Conservation (phyloP, 2,113 vertebrate genomes). For the Pterocles burchelli region DNA sequence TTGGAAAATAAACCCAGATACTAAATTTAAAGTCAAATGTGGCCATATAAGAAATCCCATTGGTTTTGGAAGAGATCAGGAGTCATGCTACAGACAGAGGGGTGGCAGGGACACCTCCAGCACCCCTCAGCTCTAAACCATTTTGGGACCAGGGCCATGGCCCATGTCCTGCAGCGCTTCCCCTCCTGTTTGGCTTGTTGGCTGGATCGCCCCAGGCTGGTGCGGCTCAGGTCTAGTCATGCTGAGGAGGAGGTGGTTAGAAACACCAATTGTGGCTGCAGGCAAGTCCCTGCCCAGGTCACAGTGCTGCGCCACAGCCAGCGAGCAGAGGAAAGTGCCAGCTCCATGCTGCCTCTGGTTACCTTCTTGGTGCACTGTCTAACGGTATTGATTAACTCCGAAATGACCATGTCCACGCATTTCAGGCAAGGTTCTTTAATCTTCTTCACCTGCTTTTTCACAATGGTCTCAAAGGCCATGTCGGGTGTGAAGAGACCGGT, state of each 20-base stretch:
- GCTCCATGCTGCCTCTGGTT: constrained; percentile 71
- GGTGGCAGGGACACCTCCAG: not conserved
- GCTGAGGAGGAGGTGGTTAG: constrained; percentile 71
- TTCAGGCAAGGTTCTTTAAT: constrained; percentile 99
- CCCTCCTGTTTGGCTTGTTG: constrained; percentile 54
- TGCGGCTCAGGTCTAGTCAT: constrained; percentile 76
- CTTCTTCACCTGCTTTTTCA: constrained; percentile 99
- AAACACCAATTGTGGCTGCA: constrained; percentile 70
- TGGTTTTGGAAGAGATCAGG: not conserved
- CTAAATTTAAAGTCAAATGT: not conserved
- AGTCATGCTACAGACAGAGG: not conserved
- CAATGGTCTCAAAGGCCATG: constrained; percentile 99
- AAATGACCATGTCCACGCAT: constrained; percentile 99
- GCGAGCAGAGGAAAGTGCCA: constrained; percentile 48
- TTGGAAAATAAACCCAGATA: not conserved
- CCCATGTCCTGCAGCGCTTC: not conserved
- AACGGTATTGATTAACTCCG: constrained; percentile 99
- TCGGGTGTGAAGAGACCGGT: constrained; percentile 99
- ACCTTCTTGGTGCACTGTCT: constrained; percentile 99
- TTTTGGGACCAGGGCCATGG: not conserved
- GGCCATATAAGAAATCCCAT: not conserved
- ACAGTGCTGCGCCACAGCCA: constrained; percentile 62
- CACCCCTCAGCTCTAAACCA: not conserved
- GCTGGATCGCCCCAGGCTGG: constrained; percentile 3
- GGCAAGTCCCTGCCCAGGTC: constrained; percentile 62